phyloP scores from a whole-genome alignment of 2,113 vertebrate species.

The Egretta garzetta region DNA sequence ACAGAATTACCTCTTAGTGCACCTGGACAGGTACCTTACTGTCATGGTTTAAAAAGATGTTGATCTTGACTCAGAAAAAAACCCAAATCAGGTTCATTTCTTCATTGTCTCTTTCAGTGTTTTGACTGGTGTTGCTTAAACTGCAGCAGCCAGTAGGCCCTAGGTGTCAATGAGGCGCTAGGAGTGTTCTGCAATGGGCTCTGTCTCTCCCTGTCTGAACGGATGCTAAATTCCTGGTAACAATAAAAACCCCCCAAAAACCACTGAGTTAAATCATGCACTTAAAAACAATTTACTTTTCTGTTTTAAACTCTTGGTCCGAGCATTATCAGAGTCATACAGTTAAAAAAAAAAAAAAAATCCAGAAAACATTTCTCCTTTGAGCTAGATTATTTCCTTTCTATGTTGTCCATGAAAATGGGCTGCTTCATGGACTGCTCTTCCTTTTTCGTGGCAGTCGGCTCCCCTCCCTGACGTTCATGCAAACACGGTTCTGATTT shows the following conservation, averaged over 20 bases:
- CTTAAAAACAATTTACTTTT: not conserved
- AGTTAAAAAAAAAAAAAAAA: not conserved
- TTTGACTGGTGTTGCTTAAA: not conserved
- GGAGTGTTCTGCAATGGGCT: not conserved
- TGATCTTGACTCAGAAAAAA: not conserved
- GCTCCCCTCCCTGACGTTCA: not conserved
- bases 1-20: not conserved
- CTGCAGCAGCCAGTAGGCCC: not conserved
- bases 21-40: not conserved
- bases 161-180: not conserved
- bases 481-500: not conserved
- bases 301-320: not conserved
- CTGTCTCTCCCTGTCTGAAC: not conserved
- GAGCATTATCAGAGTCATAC: not conserved
- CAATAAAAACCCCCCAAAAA: not conserved
- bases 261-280: not conserved
- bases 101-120: not conserved
- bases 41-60: not conserved
- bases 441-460: not conserved
- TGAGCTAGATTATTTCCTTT: not conserved
- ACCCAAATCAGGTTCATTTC: not conserved
- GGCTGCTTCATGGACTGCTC: not conserved
- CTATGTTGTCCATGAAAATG: not conserved
- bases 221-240: not conserved
- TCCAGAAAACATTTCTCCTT: not conserved